Evolutionary conservation across 2,113 vertebrate species (phyloP).

Genomic region (Macquaria ambigua): DNA sequence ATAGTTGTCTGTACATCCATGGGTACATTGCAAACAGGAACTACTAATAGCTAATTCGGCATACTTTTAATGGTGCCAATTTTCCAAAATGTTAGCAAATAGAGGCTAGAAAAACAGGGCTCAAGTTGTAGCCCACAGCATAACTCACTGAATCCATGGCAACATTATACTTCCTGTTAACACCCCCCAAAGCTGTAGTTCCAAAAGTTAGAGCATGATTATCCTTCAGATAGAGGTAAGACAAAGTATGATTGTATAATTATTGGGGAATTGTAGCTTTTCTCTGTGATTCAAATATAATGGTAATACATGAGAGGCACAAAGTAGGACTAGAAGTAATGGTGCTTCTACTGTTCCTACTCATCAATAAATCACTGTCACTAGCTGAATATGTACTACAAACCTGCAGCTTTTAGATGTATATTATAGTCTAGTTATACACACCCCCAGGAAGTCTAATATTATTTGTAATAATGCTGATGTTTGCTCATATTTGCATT

Average conservation of each 20-base stretch:
- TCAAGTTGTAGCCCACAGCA: background rate
- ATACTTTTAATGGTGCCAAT: background rate
- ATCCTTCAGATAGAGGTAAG: background rate
- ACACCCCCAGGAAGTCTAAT: slow-evolving; percentile 11
- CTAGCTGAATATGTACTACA: background rate
- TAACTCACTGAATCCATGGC: background rate
- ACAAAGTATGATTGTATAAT: slow-evolving; percentile 30
- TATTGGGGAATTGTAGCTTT: background rate
- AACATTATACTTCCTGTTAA: slow-evolving; percentile 2
- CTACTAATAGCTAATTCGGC: background rate
- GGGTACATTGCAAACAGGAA: background rate
- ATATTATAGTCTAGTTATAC: background rate
- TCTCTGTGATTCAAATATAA: slow-evolving; percentile 4
- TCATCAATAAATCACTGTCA: slow-evolving; percentile 41
- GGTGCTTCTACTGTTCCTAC: background rate
- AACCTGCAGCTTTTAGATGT: slow-evolving; percentile 33
- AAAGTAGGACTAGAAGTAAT: slow-evolving; percentile 11
- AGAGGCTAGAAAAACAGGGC: background rate
- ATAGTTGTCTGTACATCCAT: background rate
- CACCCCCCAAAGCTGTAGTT: background rate
- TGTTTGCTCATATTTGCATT: slow-evolving; percentile 50
- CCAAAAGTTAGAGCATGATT: background rate
- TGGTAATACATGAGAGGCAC: background rate
- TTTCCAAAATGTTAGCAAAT: background rate
- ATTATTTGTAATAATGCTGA: slow-evolving; percentile 36